phyloP scores from a whole-genome alignment of 2,113 vertebrate genomes.

The Sorex araneus region DNA sequence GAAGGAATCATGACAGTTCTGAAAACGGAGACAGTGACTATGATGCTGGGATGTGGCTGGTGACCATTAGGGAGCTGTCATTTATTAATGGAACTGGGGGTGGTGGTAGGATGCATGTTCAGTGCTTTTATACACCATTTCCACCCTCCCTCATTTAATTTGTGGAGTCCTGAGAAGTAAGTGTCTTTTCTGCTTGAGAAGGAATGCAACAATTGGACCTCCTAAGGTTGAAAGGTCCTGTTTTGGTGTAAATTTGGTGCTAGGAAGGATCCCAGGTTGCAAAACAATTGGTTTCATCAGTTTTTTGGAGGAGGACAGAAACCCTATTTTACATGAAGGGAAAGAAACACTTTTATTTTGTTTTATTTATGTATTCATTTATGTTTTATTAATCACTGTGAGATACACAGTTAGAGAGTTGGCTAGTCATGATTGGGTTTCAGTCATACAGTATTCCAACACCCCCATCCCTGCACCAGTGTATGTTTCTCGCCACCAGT shows the following conservation, averaged over 20 bases:
- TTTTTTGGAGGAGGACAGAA: neutral
- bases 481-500: too few species aligned
- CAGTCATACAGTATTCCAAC: too few species aligned
- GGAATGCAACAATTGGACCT: neutral
- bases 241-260: neutral
- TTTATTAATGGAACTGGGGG: neutral
- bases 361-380: too few species aligned
- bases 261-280: neutral
- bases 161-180: neutral
- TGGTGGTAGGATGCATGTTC: too few species aligned
- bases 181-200: neutral
- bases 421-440: too few species aligned
- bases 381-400: too few species aligned
- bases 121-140: neutral
- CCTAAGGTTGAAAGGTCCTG: neutral
- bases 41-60: neutral
- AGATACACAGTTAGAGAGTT: too few species aligned
- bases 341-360: neutral
- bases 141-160: neutral
- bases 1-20: neutral
- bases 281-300: neutral
- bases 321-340: neutral
- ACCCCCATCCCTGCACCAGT: too few species aligned
- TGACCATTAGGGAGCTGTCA: neutral
- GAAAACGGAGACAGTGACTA: neutral